These are phyloP conservation scores for Thumatha senex DNA, from an alignment of 2,888 invertebrate species.

Conservation along the genomic window DNA sequence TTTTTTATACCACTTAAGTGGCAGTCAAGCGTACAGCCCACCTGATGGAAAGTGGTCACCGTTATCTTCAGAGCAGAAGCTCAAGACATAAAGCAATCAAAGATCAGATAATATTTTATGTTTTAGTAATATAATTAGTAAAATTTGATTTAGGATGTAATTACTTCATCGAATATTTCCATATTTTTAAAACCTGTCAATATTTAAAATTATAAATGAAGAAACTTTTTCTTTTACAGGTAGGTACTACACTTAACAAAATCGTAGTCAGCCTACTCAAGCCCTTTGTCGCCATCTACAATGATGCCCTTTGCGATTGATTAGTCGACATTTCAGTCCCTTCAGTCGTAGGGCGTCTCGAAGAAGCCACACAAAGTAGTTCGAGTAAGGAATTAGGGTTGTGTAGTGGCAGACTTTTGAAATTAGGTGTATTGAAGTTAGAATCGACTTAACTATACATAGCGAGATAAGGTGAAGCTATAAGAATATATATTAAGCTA, in stretches of 20 bases:
- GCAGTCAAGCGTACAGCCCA: too few species aligned
- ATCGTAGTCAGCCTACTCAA: conserved; percentile 30
- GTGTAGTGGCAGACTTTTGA: conserved; percentile 28
- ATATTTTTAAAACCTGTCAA: too few species aligned
- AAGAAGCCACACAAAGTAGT: conserved; percentile 56
- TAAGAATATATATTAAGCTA: background rate
- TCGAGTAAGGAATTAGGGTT: conserved; percentile 22
- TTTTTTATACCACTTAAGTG: too few species aligned
- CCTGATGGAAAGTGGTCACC: too few species aligned
- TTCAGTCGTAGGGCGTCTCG: conserved; percentile 69
- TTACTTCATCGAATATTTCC: too few species aligned
- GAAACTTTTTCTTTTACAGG: too few species aligned
- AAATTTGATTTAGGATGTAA: background rate
- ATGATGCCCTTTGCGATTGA: conserved; percentile 75
- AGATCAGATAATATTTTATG: too few species aligned
- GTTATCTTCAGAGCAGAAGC: too few species aligned
- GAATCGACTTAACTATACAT: conserved; percentile 7
- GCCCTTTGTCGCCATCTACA: conserved; percentile 64
- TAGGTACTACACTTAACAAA: too few species aligned
- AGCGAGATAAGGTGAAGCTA: background rate
- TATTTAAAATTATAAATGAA: too few species aligned
- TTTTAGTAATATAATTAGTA: background rate
- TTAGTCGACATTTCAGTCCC: conserved; percentile 77
- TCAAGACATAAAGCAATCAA: too few species aligned
- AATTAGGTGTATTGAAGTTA: conserved; percentile 28